Percentiles rank a stretch among this genome's conserved stretches.
phyloP scores from a whole-genome alignment of 2,888 invertebrate genomes.

The Corbicula japonica region DNA sequence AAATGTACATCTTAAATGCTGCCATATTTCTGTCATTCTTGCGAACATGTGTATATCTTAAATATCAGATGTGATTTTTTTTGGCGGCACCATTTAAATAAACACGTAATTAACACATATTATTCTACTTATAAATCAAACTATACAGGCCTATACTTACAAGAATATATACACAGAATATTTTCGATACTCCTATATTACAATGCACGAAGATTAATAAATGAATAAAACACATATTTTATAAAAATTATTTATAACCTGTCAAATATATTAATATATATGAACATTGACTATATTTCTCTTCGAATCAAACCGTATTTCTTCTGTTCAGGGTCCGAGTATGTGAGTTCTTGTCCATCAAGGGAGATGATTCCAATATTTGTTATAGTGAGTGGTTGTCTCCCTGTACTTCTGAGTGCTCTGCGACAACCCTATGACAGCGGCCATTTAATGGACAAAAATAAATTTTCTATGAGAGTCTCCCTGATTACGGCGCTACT shows the following conservation, averaged over 20 bases:
- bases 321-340: constrained; percentile 30
- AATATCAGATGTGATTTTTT: neutral
- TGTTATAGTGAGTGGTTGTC: constrained; percentile 34
- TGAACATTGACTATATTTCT: neutral
- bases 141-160: neutral
- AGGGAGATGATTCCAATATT: constrained; percentile 31
- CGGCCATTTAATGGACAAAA: constrained; percentile 5
- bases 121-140: neutral
- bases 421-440: constrained; percentile 19
- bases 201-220: neutral
- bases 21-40: too few species aligned
- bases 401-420: constrained; percentile 30
- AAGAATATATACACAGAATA: neutral
- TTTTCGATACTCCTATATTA: neutral
- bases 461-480: neutral
- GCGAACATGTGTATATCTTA: neutral
- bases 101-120: neutral
- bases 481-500: constrained; percentile 7
- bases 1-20: neutral
- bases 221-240: too few species aligned
- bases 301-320: too few species aligned
- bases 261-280: neutral
- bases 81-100: neutral
- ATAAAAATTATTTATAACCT: neutral
- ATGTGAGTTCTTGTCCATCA: constrained; percentile 16